Evolutionary conservation across 2,113 vertebrate genomes (phyloP), one percentile per base, ranked within the genome.

Genomic region (Zosterops japonicus): DNA sequence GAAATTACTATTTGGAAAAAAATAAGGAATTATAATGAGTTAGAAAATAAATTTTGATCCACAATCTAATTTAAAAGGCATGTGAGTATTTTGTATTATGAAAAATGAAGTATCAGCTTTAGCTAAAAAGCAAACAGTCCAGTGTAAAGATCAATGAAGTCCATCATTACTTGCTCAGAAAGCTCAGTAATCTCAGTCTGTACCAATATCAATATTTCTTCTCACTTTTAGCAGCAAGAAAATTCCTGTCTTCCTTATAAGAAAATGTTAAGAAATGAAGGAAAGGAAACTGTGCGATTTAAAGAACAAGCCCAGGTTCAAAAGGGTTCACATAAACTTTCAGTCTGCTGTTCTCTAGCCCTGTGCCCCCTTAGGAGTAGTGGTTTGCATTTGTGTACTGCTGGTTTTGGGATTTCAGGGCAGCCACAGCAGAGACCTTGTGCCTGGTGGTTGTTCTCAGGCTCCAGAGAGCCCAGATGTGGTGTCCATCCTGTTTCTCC

Each of bases 1-100:
- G 67, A 92, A 92, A 95, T 88, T 87, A 89, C 93, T 86, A 65
- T 75, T 91, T 70, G 67, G 49, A 47, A 79, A 94, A 90, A 90
- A 88, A 88, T 64, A 70, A 71, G 83, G 82, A 92, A 85, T 70
- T 60, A 50, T 41, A 84, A 72, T 77, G 36, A 92, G 31, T 47
- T 93, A 65, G 68, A 85, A 89, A 86, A 94, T 61, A 93, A 89
- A 77, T 90, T 88, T 81, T 89, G 61, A 92, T 83, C 59, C 65
- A 74, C 71, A 74, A 11, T 78, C 59, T 50, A 55, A 39, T 85
- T 75, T 89, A 71, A 92, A 90, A 87, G 70, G 46, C 76, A 78
- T n/a, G 44, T 2, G 9, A 82, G 39, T 77, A 11, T 87, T 69
- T 52, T 41, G 25, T 80, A 27, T 68, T 90, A 74, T 41, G 44